Evolutionary conservation across 2,888 invertebrate species (phyloP).

Genomic region (Cephus spinipes): DNA sequence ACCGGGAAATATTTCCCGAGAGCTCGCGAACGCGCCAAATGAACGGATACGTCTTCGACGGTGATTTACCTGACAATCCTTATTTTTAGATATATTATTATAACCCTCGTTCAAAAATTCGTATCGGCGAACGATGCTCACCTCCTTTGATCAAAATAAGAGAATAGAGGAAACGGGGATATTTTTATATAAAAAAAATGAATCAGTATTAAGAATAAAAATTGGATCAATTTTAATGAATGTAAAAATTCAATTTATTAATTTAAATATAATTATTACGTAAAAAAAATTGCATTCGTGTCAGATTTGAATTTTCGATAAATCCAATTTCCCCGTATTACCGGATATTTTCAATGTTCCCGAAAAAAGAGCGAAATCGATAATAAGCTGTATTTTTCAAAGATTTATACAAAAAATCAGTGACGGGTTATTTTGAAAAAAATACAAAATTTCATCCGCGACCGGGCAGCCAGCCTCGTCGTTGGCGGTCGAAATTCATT

Average conservation of each 20-base stretch:
- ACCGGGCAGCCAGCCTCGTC: neutral
- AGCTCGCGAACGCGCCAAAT: neutral
- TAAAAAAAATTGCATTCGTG: too few species aligned
- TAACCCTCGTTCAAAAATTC: neutral
- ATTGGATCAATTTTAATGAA: neutral
- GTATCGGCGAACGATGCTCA: neutral
- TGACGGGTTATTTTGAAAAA: neutral
- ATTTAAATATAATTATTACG: too few species aligned
- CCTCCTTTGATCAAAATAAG: neutral
- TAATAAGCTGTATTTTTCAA: neutral
- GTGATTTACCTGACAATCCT: neutral
- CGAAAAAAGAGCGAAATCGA: neutral
- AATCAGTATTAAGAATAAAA: neutral
- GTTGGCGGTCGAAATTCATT: constrained; percentile 8
- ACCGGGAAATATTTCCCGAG: neutral
- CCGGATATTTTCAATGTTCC: neutral
- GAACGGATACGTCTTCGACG: neutral
- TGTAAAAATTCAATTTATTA: too few species aligned
- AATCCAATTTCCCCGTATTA: neutral
- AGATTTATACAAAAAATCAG: neutral
- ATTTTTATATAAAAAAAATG: neutral
- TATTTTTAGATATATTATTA: neutral
- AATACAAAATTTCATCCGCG: neutral
- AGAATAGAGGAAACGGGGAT: neutral
- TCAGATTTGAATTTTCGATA: neutral